Evolutionary conservation across 2,888 invertebrate genomes (phyloP).

Genomic region (Aleiodes leptofemur): DNA sequence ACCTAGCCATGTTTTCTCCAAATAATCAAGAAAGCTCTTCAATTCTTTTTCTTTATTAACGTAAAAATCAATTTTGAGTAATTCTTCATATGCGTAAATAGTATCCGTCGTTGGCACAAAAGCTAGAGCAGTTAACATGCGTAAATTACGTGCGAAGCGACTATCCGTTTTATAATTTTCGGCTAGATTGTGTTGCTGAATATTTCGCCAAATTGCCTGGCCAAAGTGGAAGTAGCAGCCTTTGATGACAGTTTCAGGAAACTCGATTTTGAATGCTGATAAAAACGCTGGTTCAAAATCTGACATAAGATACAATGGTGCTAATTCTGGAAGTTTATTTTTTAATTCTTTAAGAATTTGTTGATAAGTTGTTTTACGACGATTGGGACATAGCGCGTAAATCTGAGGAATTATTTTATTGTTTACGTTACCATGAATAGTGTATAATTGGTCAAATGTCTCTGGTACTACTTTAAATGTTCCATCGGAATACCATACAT

Average conservation of each 20-base stretch:
- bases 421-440: conserved; percentile 12
- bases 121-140: conserved; percentile 48
- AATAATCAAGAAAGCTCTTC: neutral
- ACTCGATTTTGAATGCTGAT: neutral
- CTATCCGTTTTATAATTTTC: conserved; percentile 40
- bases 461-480: conserved; percentile 27
- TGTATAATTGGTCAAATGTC: conserved; percentile 7
- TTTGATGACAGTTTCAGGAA: conserved; percentile 7
- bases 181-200: conserved; percentile 43
- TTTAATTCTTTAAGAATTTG: neutral
- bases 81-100: neutral
- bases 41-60: neutral
- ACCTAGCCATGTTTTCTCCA: conserved; percentile 38
- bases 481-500: conserved; percentile 36
- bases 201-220: conserved; percentile 50
- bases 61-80: neutral
- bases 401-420: conserved; percentile 28
- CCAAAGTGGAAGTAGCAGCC: conserved; percentile 48
- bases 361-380: conserved; percentile 4
- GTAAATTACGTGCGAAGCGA: conserved; percentile 48
- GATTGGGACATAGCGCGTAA: conserved; percentile 13
- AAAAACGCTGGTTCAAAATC: conserved; percentile 33
- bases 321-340: neutral
- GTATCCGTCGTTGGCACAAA: conserved; percentile 44
- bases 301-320: conserved; percentile 12